Conservation (phyloP, 2,113 vertebrate species). For the Syngnathus typhle region DNA sequence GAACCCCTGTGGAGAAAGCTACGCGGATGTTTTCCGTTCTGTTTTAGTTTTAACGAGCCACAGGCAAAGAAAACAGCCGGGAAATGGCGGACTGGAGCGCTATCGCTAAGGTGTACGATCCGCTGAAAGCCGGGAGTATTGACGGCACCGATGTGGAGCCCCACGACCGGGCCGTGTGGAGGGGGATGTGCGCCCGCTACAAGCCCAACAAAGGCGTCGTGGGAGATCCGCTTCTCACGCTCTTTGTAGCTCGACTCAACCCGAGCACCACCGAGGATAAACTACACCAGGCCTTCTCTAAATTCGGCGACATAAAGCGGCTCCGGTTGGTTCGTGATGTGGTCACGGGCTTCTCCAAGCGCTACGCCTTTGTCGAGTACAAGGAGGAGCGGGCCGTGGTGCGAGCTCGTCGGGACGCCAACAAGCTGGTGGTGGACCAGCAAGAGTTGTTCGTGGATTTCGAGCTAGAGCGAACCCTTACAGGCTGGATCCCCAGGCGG, state of each 20-base stretch:
- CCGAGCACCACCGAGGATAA: slow-evolving; percentile 87
- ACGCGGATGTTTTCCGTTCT: not conserved
- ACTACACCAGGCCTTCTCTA: slow-evolving; percentile 81
- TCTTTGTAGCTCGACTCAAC: slow-evolving; percentile 87
- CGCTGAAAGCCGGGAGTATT: slow-evolving; percentile 94
- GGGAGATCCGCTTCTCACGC: slow-evolving; percentile 85
- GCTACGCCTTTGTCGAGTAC: slow-evolving; percentile 90
- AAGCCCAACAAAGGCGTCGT: slow-evolving; percentile 83
- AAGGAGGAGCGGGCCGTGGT: slow-evolving; percentile 83
- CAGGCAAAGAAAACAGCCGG: not conserved
- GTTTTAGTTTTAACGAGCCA: not conserved
- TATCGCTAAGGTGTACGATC: slow-evolving; percentile 85
- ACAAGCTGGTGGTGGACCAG: slow-evolving; percentile 87
- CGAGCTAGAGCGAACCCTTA: slow-evolving; percentile 84
- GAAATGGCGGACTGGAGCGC: slow-evolving; percentile 86
- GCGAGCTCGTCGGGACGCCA: slow-evolving; percentile 84
- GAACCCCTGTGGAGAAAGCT: not conserved
- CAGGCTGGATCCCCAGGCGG: slow-evolving; percentile 89
- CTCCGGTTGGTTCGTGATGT: slow-evolving; percentile 86
- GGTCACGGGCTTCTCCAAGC: slow-evolving; percentile 90
- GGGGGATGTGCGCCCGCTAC: slow-evolving; percentile 86
- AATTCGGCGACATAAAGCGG: slow-evolving; percentile 84
- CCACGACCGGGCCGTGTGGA: slow-evolving; percentile 87
- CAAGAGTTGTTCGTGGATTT: slow-evolving; percentile 90
- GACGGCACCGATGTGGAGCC: slow-evolving; percentile 93